Evolutionary conservation across 2,797 vertebrate genomes (phyloP).

Genomic region (Enteromius afrohamiltoni): DNA sequence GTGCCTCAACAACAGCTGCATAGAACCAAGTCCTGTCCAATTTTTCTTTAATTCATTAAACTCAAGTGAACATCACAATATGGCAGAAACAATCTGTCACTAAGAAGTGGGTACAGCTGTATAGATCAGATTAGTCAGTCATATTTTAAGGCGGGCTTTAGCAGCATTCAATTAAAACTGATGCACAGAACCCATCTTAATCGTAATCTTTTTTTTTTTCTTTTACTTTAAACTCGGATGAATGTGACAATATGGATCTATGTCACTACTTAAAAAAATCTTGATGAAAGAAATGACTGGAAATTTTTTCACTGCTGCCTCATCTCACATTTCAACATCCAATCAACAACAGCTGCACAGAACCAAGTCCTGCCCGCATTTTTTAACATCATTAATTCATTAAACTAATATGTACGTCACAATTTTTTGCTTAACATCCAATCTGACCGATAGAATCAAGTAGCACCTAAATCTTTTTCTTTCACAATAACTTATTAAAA

Average conservation of each 20-base stretch:
- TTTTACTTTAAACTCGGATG: too few species aligned
- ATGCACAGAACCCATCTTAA: too few species aligned
- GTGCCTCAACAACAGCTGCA: neutral
- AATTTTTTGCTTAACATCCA: too few species aligned
- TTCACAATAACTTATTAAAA: too few species aligned
- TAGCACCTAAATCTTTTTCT: too few species aligned
- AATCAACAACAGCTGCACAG: neutral
- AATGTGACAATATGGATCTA: neutral
- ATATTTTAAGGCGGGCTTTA: too few species aligned
- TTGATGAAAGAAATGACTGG: neutral
- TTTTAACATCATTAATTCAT: neutral
- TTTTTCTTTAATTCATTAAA: neutral
- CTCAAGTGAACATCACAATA: neutral
- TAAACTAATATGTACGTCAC: neutral
- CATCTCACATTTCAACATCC: conserved; percentile 71
- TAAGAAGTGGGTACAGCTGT: too few species aligned
- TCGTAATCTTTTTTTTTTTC: too few species aligned
- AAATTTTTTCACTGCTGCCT: conserved; percentile 76
- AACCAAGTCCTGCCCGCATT: neutral
- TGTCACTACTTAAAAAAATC: neutral
- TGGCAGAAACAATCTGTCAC: too few species aligned
- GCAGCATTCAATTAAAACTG: too few species aligned
- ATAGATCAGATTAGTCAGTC: too few species aligned
- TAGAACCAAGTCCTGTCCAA: neutral
- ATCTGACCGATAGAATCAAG: too few species aligned